These are phyloP conservation scores for Neodon shergylaensis DNA, from an alignment of 2,113 vertebrate species.

Conservation along the genomic window DNA sequence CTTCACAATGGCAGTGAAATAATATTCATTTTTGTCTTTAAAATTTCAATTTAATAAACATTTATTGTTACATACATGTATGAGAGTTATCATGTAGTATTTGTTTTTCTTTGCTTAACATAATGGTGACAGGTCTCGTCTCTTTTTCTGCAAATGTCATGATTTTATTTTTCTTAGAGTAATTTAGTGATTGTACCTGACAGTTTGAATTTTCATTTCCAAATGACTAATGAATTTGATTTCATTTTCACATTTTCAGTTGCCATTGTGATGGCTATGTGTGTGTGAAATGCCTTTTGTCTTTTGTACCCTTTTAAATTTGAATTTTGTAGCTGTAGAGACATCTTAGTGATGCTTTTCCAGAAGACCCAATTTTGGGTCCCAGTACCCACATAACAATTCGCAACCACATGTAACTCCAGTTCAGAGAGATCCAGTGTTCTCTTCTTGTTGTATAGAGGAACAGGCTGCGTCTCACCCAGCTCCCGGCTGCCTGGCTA, in stretches of 20 bases:
- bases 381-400: background rate
- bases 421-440: background rate
- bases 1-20: background rate
- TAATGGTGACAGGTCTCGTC: background rate
- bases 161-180: constrained; percentile 24
- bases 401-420: background rate
- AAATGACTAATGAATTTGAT: constrained; percentile 14
- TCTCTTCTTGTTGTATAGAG: background rate
- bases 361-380: background rate
- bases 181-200: constrained; percentile 1
- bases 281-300: background rate
- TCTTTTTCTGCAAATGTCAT: background rate
- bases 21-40: constrained; percentile 17
- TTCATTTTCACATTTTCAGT: constrained; percentile 21
- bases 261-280: background rate
- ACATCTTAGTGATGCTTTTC: background rate
- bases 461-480: too few relatives aligned
- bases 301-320: constrained; percentile 1
- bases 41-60: constrained; percentile 18
- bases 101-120: background rate
- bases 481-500: too few relatives aligned
- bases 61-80: background rate
- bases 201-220: constrained; percentile 49
- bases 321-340: background rate
- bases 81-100: background rate